These are phyloP conservation scores for Palythoa grandiflora DNA, from an alignment of 92 coral and sea anemone genomes.

Conservation along the genomic window DNA sequence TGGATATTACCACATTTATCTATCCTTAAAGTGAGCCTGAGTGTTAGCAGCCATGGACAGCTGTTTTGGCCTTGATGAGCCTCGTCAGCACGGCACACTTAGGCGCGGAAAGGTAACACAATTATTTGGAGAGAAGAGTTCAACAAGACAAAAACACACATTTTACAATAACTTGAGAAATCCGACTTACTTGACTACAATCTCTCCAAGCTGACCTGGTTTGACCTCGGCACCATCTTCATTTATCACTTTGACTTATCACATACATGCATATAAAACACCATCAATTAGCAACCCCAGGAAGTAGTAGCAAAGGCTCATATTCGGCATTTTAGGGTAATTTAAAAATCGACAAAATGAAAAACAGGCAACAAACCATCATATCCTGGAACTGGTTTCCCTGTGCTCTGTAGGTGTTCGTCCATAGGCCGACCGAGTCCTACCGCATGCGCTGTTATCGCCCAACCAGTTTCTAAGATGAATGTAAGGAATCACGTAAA, in stretches of 20 bases:
- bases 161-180: background rate
- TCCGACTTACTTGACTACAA: slow-evolving; percentile 82
- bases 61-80: too few species aligned
- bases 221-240: slow-evolving; percentile 82
- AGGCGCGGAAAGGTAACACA: too few species aligned
- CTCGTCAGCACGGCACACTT: too few species aligned
- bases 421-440: slow-evolving; percentile 97
- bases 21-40: too few species aligned
- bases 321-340: background rate
- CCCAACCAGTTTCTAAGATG: slow-evolving; percentile 95
- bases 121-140: too few species aligned
- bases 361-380: slow-evolving; percentile 70
- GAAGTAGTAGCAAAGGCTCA: too few species aligned
- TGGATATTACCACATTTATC: too few species aligned
- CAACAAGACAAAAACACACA: too few species aligned
- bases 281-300: background rate
- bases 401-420: slow-evolving; percentile 95
- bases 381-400: slow-evolving; percentile 96
- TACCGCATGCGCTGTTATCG: slow-evolving; percentile 97
- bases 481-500: too few species aligned
- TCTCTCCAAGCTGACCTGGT: slow-evolving; percentile 91
- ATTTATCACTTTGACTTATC: slow-evolving; percentile 77
- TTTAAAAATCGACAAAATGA: background rate
- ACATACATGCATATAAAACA: background rate
- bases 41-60: too few species aligned